phyloP scores from a whole-genome alignment of 2,888 invertebrate species.

The Tetramorium bicarinatum region DNA sequence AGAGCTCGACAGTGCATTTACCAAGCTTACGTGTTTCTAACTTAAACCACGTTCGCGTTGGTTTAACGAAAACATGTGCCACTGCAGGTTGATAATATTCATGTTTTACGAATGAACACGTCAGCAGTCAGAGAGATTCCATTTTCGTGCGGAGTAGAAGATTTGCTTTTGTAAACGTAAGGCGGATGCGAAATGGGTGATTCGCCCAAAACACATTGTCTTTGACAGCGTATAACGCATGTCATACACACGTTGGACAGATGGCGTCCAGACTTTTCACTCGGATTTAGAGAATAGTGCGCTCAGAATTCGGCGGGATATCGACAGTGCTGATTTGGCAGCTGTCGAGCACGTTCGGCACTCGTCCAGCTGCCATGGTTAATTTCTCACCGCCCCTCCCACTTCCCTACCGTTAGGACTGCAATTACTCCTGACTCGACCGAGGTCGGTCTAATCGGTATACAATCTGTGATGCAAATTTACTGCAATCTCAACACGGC shows the following conservation, averaged over 20 bases:
- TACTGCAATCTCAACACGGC: conserved; percentile 63
- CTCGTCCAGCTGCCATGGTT: conserved; percentile 77
- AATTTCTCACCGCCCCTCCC: conserved; percentile 65
- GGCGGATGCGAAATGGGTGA: neutral
- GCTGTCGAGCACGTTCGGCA: conserved; percentile 82
- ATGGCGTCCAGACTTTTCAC: conserved; percentile 72
- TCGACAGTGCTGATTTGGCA: conserved; percentile 80
- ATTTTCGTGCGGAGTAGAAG: neutral
- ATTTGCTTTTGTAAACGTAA: neutral
- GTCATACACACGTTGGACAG: conserved; percentile 70
- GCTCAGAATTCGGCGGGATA: conserved; percentile 46
- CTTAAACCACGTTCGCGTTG: neutral
- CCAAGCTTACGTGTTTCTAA: neutral
- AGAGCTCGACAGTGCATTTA: neutral
- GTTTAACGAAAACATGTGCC: neutral
- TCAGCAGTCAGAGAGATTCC: neutral
- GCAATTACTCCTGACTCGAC: conserved; percentile 69
- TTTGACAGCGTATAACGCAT: conserved; percentile 56
- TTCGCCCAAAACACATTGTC: conserved; percentile 15
- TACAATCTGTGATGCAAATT: conserved; percentile 72
- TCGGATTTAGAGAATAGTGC: conserved; percentile 43
- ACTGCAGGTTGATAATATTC: neutral
- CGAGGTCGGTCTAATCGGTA: conserved; percentile 71
- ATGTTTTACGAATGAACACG: neutral
- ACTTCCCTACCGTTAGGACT: conserved; percentile 49